A percentile compares a stretch with the other conserved stretches of the same genome.
Evolutionary conservation across 1,140 invertebrate genomes (phyloP).

Genomic region (Drosophila willistoni): DNA sequence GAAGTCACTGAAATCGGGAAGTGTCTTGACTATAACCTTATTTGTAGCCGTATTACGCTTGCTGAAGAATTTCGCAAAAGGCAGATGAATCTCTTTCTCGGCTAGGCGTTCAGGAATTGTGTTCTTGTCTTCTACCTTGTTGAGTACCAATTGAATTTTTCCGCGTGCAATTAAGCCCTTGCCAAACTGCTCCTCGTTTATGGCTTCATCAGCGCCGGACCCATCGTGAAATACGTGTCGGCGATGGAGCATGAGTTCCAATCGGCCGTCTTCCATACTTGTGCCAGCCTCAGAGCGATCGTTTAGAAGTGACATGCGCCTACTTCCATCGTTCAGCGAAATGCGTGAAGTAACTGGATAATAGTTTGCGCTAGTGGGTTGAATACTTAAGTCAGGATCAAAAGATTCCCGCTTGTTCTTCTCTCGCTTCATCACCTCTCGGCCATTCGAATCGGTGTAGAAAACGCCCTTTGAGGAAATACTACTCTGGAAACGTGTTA

Average conservation of each 20-base stretch:
- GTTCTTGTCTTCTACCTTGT: slow-evolving; percentile 70
- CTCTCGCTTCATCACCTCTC: slow-evolving; percentile 91
- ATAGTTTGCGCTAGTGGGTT: slow-evolving; percentile 92
- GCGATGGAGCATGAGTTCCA: slow-evolving; percentile 95
- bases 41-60: slow-evolving; percentile 62
- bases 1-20: slow-evolving; percentile 63
- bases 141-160: slow-evolving; percentile 86
- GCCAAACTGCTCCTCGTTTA: slow-evolving; percentile 93
- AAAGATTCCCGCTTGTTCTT: slow-evolving; percentile 90
- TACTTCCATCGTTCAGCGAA: slow-evolving; percentile 84
- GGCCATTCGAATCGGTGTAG: slow-evolving; percentile 97
- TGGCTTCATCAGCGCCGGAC: slow-evolving; percentile 95
- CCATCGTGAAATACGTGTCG: slow-evolving; percentile 94
- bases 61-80: slow-evolving; percentile 76
- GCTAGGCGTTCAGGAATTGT: slow-evolving; percentile 43
- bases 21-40: slow-evolving; percentile 38
- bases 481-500: slow-evolving; percentile 88
- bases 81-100: slow-evolving; percentile 61
- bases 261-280: slow-evolving; percentile 89
- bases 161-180: slow-evolving; percentile 92
- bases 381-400: slow-evolving; percentile 88
- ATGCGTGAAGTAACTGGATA: slow-evolving; percentile 96
- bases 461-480: slow-evolving; percentile 88
- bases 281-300: slow-evolving; percentile 95
- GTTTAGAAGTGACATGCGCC: slow-evolving; percentile 88